Percentiles rank a stretch among this genome's conserved stretches.
These are phyloP conservation scores for Ormyrus nitidulus DNA, from an alignment of 2,888 invertebrate species.

Conservation along the genomic window DNA sequence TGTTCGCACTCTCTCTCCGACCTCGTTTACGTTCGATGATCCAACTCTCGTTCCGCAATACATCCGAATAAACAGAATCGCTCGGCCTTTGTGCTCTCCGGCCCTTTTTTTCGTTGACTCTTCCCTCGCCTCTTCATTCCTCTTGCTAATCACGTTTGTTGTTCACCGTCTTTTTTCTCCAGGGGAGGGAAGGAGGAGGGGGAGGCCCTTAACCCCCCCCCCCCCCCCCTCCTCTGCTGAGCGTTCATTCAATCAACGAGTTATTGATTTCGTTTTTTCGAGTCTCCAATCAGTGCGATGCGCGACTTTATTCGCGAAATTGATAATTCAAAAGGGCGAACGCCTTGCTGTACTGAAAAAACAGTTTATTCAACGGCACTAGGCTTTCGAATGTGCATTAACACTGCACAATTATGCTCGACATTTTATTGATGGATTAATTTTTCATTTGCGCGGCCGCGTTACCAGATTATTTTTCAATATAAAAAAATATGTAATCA, in stretches of 20 bases:
- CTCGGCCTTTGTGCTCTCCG: not conserved
- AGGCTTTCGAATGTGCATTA: no score
- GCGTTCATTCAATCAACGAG: conserved; percentile 39
- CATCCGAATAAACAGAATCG: conserved; percentile 37
- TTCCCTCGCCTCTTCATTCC: not conserved
- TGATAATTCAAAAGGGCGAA: not conserved
- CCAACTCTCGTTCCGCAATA: conserved; percentile 10
- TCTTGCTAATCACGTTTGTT: not conserved
- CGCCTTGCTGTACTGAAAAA: not conserved
- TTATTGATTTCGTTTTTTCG: conserved; percentile 23
- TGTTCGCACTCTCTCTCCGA: conserved; percentile 8
- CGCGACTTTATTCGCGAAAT: not conserved
- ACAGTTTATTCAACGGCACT: no score
- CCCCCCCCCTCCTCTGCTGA: not conserved
- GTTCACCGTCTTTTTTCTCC: not conserved
- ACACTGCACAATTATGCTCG: no score
- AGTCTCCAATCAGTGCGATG: not conserved
- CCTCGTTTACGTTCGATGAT: conserved; percentile 37
- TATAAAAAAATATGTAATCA: no score
- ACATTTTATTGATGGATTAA: no score
- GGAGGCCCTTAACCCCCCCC: no score
- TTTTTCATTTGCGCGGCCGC: no score
- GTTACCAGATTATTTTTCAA: no score
- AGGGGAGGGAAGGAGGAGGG: no score
- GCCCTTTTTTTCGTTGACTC: not conserved